phyloP scores from a whole-genome alignment of 2,888 invertebrate species.

The Heterodera filipjevi region DNA sequence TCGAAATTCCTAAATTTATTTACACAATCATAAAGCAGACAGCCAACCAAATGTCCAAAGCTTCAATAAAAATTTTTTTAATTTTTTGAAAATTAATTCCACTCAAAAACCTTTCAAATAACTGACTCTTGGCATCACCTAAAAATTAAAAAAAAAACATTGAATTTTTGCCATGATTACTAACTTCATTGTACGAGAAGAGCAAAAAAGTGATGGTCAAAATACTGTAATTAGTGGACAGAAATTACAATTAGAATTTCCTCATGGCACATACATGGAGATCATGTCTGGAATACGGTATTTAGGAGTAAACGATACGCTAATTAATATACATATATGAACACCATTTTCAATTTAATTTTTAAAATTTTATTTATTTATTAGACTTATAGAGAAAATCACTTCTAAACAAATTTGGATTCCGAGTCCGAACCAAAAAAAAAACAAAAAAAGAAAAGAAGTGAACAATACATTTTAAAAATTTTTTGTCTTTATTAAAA shows the following conservation, averaged over 20 bases:
- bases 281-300: conserved; percentile 27
- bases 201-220: conserved; percentile 62
- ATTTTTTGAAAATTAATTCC: not conserved
- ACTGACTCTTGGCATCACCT: conserved; percentile 64
- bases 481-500: conserved; percentile 50
- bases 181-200: conserved; percentile 62
- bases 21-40: conserved; percentile 63
- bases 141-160: not conserved
- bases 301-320: not conserved
- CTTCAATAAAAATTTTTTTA: conserved; percentile 12
- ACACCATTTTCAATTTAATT: too few species aligned
- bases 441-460: too few species aligned
- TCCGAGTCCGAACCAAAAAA: too few species aligned
- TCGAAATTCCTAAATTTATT: not conserved
- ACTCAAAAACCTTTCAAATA: conserved; percentile 52
- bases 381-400: too few species aligned
- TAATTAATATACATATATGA: too few species aligned
- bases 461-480: not conserved
- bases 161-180: not conserved
- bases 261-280: conserved; percentile 20
- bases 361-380: too few species aligned
- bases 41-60: conserved; percentile 53
- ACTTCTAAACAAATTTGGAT: too few species aligned
- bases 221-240: not conserved
- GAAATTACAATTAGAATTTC: not conserved